These are phyloP conservation scores for Drosophila lacicola DNA, from an alignment of 2,888 invertebrate genomes.

Conservation along the genomic window DNA sequence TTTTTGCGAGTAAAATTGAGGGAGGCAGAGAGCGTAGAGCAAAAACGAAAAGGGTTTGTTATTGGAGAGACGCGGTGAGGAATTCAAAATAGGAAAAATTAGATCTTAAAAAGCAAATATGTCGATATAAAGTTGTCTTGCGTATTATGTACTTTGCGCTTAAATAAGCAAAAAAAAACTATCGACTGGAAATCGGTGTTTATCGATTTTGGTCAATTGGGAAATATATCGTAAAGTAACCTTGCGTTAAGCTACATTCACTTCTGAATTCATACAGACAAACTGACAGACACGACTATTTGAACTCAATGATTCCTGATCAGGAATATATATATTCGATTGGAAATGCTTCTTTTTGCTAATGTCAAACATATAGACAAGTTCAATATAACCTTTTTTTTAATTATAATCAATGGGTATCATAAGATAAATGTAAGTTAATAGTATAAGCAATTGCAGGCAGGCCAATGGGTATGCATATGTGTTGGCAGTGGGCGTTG, in stretches of 20 bases:
- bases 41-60: too few species aligned
- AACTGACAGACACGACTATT: too few species aligned
- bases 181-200: neutral
- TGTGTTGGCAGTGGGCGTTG: slow-evolving; percentile 5
- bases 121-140: too few species aligned
- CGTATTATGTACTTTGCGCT: too few species aligned
- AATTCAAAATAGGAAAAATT: too few species aligned
- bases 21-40: too few species aligned
- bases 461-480: neutral
- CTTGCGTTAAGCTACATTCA: too few species aligned
- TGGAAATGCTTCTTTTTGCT: neutral
- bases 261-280: too few species aligned
- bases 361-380: neutral
- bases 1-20: neutral
- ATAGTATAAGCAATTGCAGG: slow-evolving; percentile 3
- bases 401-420: too few species aligned
- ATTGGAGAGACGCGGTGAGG: too few species aligned
- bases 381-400: neutral
- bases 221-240: neutral
- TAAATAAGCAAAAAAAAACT: neutral
- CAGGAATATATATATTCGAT: neutral
- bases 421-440: neutral
- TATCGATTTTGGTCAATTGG: neutral
- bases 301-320: too few species aligned
- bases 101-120: too few species aligned